Base-by-base conservation (phyloP, 2,888 invertebrate genomes). In the Strigamia maritima region DNA sequence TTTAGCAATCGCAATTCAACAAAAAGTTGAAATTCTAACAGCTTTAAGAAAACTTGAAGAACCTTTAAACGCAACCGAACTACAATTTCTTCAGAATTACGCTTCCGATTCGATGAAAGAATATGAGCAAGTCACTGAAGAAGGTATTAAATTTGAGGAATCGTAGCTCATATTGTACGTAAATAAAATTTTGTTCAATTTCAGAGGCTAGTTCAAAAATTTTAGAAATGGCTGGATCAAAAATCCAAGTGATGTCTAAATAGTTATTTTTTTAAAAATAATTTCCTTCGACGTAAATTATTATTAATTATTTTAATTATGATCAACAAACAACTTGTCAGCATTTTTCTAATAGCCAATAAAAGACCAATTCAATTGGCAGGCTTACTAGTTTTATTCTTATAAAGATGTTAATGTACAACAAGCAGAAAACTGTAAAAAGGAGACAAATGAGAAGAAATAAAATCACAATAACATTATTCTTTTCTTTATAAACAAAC, bases 11-110 rank as follows among this genome's bases (percentile, higher is more conserved):
- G 87, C 87, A 79, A 88, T 88, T 60, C 87, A 87, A 82, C 90
- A 90, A 84, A 89, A 89, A 84, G 84, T 87, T 26, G 88, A 88
- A 83, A 87, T 88, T 75, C 81, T 88, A 54, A 86, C 86, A 49
- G 88, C 88, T 10, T 82, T 88, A 80, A 86, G 87, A 81, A 87
- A 87, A 81, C 83, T 88, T 3, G 87, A 87, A 6, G 88, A 88
- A 80, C 81, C 81, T 12, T 82, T 88, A 74, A 83, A 82, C 8
- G 82, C 85, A 0, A 83, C 84, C 19, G 88, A 88, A 81, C 83
- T 84, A 60, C 83, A 83, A n/a, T 87, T 85, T 81, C 82, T 88
- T 40, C 84, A 86, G 78, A 81, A 82, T 40, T 85, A 87, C 82
- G 85, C 86, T 7, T 85, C 83, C 76, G 82, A 84, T 79, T 84